Evolutionary conservation across 1,140 invertebrate species (phyloP), one percentile per base, ranked within the genome.

Genomic region (Musca vetustissima): DNA sequence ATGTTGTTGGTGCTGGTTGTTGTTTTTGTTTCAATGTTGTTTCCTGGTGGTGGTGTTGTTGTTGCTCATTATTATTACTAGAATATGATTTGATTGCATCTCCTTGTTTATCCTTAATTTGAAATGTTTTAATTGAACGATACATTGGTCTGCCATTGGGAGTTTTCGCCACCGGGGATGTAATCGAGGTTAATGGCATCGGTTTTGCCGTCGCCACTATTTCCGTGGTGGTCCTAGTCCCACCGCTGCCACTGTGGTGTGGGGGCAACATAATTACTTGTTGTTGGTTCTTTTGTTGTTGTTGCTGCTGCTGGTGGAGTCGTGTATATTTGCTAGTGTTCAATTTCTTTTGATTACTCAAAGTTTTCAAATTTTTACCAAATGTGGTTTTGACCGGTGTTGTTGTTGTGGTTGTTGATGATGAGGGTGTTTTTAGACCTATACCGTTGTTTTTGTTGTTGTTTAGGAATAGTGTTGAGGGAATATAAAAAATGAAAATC

Each of bases 301-400:
- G 66, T 36, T 57, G 64, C 15, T 36, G n/a, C 25, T 24, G 28
- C 9, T 32, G n/a, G n/a, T n/a, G n/a, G n/a, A n/a, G 28, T 43
- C 36, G 36, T 43, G 15, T 50, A 61, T 61, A 21, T 36, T 61
- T 61, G 21, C 28, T 43, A 21, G 32, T 36, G 17, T 43, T 61
- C 19, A 61, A 61, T 43, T 61, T 36, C 17, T 43, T 36, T 61
- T 61, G 57, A 61, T 61, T 61, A 19, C 36, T 61, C 32, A 61
- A 61, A 15, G 76, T 76, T 71, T 73, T 73, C 69, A 81, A 71
- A 66, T 77, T 79, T 66, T 81, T 81, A 69, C 79, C 79, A 74
- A 80, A 79, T 43, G 78, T 81, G 28, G 78, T 36, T 43, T 32
- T 36, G 25, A 8, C 28, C 8, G 28, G 28, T 21, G 57, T 61